These are phyloP conservation scores for Drosophila tsacasi DNA, from an alignment of 1,140 invertebrate genomes.

Conservation along the genomic window DNA sequence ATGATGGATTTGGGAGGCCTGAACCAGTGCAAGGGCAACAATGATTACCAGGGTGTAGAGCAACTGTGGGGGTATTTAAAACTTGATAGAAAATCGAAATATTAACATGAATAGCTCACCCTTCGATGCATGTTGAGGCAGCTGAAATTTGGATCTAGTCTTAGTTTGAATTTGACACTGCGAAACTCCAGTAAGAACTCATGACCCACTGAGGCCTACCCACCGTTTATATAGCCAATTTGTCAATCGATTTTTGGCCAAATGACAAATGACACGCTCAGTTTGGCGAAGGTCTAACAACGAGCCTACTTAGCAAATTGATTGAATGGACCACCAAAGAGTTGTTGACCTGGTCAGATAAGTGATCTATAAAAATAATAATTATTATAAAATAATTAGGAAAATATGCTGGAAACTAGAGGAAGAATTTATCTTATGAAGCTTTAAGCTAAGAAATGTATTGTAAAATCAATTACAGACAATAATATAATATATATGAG, in stretches of 20 bases:
- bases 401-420: background rate
- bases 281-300: constrained; percentile 43
- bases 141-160: constrained; percentile 67
- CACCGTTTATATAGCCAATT: constrained; percentile 63
- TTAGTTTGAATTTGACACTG: constrained; percentile 77
- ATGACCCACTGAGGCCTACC: constrained; percentile 44
- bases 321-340: constrained; percentile 35
- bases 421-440: background rate
- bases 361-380: constrained; percentile 3
- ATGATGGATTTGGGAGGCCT: constrained; percentile 51
- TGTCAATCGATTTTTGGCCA: constrained; percentile 29
- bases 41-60: constrained; percentile 61
- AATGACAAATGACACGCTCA: constrained; percentile 54
- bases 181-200: constrained; percentile 80
- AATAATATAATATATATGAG: background rate
- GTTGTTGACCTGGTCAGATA: constrained; percentile 13
- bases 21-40: constrained; percentile 26
- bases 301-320: constrained; percentile 34
- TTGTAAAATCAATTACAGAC: background rate
- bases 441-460: too few species aligned
- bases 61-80: constrained; percentile 26
- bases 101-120: constrained; percentile 17
- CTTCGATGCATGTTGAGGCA: constrained; percentile 57
- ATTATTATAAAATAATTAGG: too few species aligned
- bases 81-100: background rate